These are phyloP conservation scores for Myotis findleyi DNA, from an alignment of 2,797 vertebrate genomes.

Conservation along the genomic window DNA sequence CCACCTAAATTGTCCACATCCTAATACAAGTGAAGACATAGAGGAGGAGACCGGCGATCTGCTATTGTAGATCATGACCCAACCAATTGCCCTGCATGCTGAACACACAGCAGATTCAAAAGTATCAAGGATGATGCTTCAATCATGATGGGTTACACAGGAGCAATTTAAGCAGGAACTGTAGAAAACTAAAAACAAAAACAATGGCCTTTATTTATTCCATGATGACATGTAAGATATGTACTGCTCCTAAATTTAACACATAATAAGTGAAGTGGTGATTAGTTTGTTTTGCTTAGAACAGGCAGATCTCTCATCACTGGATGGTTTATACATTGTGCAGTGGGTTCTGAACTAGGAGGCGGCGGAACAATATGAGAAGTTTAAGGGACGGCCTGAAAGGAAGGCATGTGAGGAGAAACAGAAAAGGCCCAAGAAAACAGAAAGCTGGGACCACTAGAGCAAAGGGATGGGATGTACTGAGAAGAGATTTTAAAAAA, in stretches of 20 bases:
- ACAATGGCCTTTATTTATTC: not conserved
- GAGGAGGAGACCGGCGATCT: not conserved
- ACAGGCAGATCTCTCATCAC: not conserved
- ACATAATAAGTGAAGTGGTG: not conserved
- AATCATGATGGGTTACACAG: not conserved
- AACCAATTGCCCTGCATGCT: rapidly evolving
- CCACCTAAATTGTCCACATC: not conserved
- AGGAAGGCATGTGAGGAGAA: not conserved
- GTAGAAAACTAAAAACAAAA: not conserved
- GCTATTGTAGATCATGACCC: no score
- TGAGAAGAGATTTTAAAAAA: not conserved
- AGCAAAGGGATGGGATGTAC: not conserved
- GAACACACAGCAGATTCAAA: not conserved
- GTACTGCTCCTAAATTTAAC: not conserved
- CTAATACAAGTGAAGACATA: not conserved
- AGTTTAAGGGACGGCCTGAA: not conserved
- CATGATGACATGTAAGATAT: not conserved
- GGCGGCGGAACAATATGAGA: not conserved
- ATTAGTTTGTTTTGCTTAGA: not conserved
- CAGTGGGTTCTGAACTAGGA: not conserved
- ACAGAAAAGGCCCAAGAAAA: not conserved
- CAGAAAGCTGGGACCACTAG: not conserved
- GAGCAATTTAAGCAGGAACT: not conserved
- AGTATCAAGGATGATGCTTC: not conserved
- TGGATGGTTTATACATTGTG: not conserved